Conservation (phyloP, 2,888 invertebrate genomes). For the Portevinia maculata region DNA sequence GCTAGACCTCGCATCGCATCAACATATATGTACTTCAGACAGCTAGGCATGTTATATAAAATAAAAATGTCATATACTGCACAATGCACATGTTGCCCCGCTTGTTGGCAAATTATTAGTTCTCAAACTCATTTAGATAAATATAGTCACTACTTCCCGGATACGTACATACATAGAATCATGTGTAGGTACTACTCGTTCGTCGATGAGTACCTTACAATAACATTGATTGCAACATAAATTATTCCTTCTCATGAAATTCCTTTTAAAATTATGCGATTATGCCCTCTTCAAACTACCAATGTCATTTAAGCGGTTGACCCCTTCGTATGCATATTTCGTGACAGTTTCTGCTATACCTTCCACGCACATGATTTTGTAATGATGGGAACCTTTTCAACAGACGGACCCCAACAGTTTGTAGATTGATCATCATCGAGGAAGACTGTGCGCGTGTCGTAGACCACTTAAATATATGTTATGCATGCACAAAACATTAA, state of each 20-base stretch:
- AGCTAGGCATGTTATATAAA: too few species aligned
- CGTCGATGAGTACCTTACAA: neutral
- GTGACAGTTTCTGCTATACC: conserved; percentile 38
- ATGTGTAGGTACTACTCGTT: neutral
- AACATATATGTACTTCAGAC: too few species aligned
- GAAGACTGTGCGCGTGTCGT: conserved; percentile 48
- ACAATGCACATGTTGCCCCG: too few species aligned
- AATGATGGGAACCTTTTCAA: conserved; percentile 57
- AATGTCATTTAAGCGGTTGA: conserved; percentile 28
- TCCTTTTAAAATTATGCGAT: conserved; percentile 48
- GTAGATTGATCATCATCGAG: conserved; percentile 39
- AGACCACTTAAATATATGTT: conserved; percentile 38
- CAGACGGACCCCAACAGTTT: conserved; percentile 28
- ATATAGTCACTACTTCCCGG: too few species aligned
- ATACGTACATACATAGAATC: neutral
- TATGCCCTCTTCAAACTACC: conserved; percentile 29
- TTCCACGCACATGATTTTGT: conserved; percentile 47
- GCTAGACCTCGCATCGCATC: too few species aligned
- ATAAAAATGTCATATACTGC: too few species aligned
- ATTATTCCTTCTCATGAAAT: conserved; percentile 20
- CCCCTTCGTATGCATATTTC: conserved; percentile 34
- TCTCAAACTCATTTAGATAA: too few species aligned
- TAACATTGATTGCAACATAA: conserved; percentile 16
- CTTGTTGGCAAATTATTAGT: too few species aligned
- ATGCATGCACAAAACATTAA: conserved; percentile 21